A percentile compares a stretch with the other conserved stretches of the same genome.
Conservation (phyloP, 2,797 vertebrate species). For the Prunella strophiata region DNA sequence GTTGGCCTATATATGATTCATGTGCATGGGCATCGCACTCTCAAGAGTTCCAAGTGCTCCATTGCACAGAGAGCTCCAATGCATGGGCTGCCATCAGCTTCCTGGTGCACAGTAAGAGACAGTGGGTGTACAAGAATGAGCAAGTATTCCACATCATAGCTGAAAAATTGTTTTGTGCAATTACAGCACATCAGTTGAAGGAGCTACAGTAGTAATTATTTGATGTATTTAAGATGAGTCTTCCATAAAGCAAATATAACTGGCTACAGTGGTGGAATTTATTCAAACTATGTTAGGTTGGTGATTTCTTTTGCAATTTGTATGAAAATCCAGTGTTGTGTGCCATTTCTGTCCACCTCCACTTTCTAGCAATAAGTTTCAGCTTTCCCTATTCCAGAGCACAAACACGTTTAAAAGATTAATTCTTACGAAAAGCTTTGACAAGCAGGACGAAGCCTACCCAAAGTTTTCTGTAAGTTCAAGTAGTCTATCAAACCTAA, state of each 20-base stretch:
- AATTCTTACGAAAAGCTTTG: neutral
- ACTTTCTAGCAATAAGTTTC: neutral
- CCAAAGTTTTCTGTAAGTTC: neutral
- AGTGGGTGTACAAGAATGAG: neutral
- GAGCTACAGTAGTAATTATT: neutral
- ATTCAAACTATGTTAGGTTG: neutral
- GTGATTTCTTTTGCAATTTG: neutral
- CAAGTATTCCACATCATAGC: fast-evolving
- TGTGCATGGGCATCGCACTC: fast-evolving
- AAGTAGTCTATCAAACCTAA: neutral
- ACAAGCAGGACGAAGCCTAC: neutral
- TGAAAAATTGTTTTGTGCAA: neutral
- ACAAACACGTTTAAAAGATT: neutral
- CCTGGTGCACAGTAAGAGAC: neutral
- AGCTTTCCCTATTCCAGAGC: neutral
- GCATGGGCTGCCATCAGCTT: neutral
- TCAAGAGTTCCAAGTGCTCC: neutral
- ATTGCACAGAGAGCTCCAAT: neutral
- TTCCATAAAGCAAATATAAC: neutral
- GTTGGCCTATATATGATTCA: fast-evolving
- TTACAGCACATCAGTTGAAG: neutral
- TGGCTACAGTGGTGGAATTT: neutral
- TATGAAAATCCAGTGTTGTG: neutral
- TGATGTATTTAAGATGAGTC: neutral
- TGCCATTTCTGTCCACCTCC: neutral